Conservation (phyloP, 35 echinoderm and acorn worm genomes). For the Nesometra sesokonis region DNA sequence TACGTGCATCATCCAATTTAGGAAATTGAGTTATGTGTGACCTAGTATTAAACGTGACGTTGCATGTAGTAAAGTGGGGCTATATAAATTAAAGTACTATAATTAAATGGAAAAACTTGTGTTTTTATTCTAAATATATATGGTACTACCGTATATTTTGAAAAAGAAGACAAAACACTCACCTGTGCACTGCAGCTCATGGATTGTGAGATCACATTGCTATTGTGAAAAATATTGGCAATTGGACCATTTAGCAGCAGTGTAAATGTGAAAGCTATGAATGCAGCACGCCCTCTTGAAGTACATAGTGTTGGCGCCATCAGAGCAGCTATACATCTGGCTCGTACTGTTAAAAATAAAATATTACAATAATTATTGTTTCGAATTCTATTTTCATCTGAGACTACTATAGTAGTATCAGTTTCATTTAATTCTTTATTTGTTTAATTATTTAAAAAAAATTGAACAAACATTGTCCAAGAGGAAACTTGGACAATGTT, state of each 20-base stretch:
- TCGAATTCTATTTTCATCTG: neutral
- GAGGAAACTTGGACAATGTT: too few relatives aligned
- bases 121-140: too few relatives aligned
- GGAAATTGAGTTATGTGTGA: too few relatives aligned
- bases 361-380: neutral
- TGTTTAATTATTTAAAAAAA: neutral
- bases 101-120: too few relatives aligned
- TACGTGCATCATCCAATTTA: too few relatives aligned
- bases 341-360: conserved; percentile 38
- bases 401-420: too few relatives aligned
- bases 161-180: neutral
- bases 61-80: too few relatives aligned
- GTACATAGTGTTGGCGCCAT: conserved; percentile 86
- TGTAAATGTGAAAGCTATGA: conserved; percentile 54
- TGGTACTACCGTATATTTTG: too few relatives aligned
- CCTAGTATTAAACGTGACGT: too few relatives aligned
- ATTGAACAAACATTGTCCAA: too few relatives aligned
- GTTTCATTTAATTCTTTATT: neutral
- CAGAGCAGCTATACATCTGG: conserved; percentile 55
- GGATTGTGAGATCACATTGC: conserved; percentile 60
- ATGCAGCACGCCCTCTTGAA: conserved; percentile 67
- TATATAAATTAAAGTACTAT: too few relatives aligned
- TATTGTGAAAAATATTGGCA: conserved; percentile 73
- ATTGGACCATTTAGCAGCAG: conserved; percentile 73
- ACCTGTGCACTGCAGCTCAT: conserved; percentile 92